Base-by-base conservation (phyloP, 1,140 invertebrate genomes). In the Pomacea maculata region DNA sequence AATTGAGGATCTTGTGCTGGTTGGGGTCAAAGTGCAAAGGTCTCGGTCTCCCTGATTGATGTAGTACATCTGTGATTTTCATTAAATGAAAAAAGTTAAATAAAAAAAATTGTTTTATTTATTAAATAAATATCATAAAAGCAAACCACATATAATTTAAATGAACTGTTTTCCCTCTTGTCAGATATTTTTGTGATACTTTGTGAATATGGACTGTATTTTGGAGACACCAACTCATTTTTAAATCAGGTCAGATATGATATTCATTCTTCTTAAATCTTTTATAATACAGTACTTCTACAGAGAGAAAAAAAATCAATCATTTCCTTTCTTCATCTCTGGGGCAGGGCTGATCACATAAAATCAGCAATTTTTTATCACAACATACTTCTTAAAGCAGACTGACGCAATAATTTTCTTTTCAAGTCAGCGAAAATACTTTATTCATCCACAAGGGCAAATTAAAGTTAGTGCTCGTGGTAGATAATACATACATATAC, bases 1-100 rank as follows among this genome's bases (percentile, higher is more conserved):
- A 88, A 76, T 89, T 90, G 65, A 90, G 81, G 63, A 90, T 80
- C 70, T 90, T 90, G 83, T 90, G 89, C 67, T 87, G 84, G 29
- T 87, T 85, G 6, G 87, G 83, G 82, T 89, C 85, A 87, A 90
- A 90, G 67, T 81, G 64, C 21, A 90, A 77, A 73, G 89, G 85
- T 79, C 88, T 81, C 21, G 89, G 87, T 78, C 86, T 80, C n/a
- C 80, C 80, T 12, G 80, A 34, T 25, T 83, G 80, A n/a, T 80
- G 76, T 34, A 90, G 80, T 45, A 88, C 75, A 45, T 86, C 89
- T 90, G 83, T 19, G 70, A 78, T 54, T 54, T 52, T 57, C 54
- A 78, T n/a, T 70, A 70, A n/a, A 25, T 45, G 9, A 78, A 54
- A 55, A n/a, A 34, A 1, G 14, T 54, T 9, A 25, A 19, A n/a